Evolutionary conservation across 2,797 vertebrate genomes (phyloP), one percentile per base, ranked within the genome.

Genomic region (Esox lucius): DNA sequence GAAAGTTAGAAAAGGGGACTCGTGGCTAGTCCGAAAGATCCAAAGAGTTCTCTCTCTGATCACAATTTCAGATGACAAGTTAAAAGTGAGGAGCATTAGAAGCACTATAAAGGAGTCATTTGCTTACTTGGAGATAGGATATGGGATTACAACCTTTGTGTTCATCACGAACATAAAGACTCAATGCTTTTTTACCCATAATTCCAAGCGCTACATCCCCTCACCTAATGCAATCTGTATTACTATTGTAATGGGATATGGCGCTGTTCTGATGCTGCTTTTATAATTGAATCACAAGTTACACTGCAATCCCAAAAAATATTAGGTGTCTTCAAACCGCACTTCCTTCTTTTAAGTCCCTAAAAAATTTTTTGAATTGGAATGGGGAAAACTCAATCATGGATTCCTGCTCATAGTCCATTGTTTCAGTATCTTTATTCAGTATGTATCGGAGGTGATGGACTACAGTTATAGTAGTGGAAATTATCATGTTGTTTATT

Each of bases 231-330:
- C 75, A 81, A 73, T 76, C 51, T 72, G 35, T 9, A 53, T 48
- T 33, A 59, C 69, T 78, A 74, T 68, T 83, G 76, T 77, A 74
- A 77, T 72, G 76, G 73, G 73, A 74, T 77, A 71, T 22, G 68
- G 39, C 46, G 71, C 33, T 53, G 66, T 77, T 77, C 72, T 51
- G 72, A 76, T 76, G 70, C 53, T 64, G 68, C 64, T 81, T 75
- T 76, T 71, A 82, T 79, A 78, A 80, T 80, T 82, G 78, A 82
- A 78, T 82, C 78, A 72, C 74, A 77, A 80, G 73, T 78, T 74
- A 75, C 71, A 39, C 73, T 13, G 68, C 73, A 81, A 78, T 82
- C 66, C 76, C 78, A 84, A 82, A 82, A 68, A n/a, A 71, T 79
- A 71, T 79, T 81, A 74, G 70, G 74, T 72, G 56, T 31, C 73